Evolutionary conservation across 2,797 vertebrate species (phyloP).

Genomic region (Myotis pilosus): DNA sequence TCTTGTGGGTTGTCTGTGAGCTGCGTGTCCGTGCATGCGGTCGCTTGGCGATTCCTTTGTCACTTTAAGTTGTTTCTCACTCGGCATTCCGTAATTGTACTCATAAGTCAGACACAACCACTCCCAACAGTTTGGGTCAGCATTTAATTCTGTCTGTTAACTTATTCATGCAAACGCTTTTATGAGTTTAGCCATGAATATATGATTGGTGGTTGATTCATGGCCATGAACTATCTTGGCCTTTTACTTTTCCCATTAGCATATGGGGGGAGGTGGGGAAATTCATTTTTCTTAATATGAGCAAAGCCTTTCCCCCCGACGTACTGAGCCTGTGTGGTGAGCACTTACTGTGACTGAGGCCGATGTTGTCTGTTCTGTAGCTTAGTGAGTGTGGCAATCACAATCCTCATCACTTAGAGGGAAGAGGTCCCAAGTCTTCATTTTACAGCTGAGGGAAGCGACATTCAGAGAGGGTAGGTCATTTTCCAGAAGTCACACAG

Average conservation of each 20-base stretch:
- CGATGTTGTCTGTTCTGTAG: not conserved
- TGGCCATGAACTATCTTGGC: slow-evolving; percentile 64
- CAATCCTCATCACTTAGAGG: not conserved
- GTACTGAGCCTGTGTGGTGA: not conserved
- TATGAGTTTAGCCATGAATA: slow-evolving; percentile 72
- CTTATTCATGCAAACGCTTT: slow-evolving; percentile 81
- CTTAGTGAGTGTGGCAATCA: not conserved
- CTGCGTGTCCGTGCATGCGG: not conserved
- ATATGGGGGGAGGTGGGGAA: not conserved
- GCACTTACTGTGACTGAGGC: not conserved
- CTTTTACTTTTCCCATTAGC: slow-evolving; percentile 49
- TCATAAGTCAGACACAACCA: slow-evolving; percentile 78
- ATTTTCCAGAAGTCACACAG: not conserved
- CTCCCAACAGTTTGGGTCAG: slow-evolving; percentile 70
- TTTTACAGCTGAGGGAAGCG: not conserved
- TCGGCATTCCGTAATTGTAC: slow-evolving; percentile 69
- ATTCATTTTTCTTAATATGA: not conserved
- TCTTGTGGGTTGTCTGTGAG: not conserved
- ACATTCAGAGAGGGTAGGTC: not conserved
- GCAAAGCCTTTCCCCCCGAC: not conserved
- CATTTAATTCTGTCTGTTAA: slow-evolving; percentile 78
- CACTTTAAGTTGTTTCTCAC: not conserved
- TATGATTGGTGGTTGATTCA: slow-evolving; percentile 64
- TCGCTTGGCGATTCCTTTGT: not conserved
- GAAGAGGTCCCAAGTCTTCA: not conserved